Evolutionary conservation across 2,113 vertebrate species (phyloP).

Genomic region (Pseudorhombus dupliciocellatus): DNA sequence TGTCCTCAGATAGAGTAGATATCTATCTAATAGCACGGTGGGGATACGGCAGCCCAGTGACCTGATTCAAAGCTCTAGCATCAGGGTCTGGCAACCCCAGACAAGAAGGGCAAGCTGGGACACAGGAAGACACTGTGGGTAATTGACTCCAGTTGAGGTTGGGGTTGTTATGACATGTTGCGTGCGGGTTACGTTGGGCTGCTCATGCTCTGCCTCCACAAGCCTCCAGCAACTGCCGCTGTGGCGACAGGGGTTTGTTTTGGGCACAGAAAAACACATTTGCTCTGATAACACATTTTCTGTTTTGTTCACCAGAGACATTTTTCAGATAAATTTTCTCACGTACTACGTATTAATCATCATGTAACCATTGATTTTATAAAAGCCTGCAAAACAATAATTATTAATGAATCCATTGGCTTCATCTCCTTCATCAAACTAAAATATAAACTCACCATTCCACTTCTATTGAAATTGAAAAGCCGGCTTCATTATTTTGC

Average conservation of each 20-base stretch:
- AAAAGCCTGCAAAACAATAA: neutral
- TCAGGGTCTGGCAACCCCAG: conserved; percentile 49
- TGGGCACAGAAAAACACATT: conserved; percentile 5
- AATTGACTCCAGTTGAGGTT: conserved; percentile 70
- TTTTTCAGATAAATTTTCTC: conserved; percentile 5
- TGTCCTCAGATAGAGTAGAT: conserved; percentile 52
- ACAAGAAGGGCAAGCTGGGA: conserved; percentile 54
- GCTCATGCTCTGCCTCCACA: conserved; percentile 25
- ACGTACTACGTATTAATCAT: neutral
- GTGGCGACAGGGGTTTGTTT: conserved; percentile 9
- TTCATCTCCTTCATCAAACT: neutral
- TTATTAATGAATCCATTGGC: neutral
- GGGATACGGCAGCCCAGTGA: conserved; percentile 57
- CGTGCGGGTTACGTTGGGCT: conserved; percentile 51
- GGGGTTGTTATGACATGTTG: conserved; percentile 63
- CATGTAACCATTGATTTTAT: neutral
- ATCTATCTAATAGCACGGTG: conserved; percentile 55
- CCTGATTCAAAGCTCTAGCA: conserved; percentile 74
- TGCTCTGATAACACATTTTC: conserved; percentile 39
- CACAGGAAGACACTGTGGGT: conserved; percentile 73
- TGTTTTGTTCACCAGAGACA: neutral
- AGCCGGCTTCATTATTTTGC: no score
- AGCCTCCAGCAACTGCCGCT: conserved; percentile 58
- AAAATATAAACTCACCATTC: neutral
- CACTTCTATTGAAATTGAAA: neutral